Percentiles rank a stretch among this genome's conserved stretches.
These are phyloP conservation scores for Bos taurus DNA, from an alignment of 2,113 vertebrate genomes.

Conservation along the genomic window DNA sequence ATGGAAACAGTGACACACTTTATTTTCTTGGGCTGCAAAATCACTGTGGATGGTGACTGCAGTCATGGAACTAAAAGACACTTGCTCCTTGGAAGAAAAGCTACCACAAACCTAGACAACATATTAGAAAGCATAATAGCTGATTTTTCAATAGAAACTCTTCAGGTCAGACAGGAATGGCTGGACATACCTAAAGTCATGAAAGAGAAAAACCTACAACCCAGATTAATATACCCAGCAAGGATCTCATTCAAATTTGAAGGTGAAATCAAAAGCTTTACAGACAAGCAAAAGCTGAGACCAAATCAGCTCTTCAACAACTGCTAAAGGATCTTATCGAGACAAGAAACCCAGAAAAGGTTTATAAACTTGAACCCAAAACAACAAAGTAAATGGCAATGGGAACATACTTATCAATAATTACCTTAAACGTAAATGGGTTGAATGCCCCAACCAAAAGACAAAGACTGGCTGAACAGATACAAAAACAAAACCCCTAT, in stretches of 20 bases:
- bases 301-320: not conserved
- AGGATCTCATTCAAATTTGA: not conserved
- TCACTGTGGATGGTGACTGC: not conserved
- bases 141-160: not conserved
- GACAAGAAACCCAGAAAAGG: not conserved
- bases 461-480: not conserved
- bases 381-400: not conserved
- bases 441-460: not conserved
- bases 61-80: not conserved
- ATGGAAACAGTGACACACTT: not conserved
- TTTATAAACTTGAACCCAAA: not conserved
- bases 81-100: not conserved
- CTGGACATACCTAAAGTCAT: not conserved
- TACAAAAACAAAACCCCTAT: not conserved
- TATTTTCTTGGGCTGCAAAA: not conserved
- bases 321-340: not conserved
- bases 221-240: not conserved
- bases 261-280: not conserved
- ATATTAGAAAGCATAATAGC: not conserved
- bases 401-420: not conserved
- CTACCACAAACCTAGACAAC: not conserved
- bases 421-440: not conserved
- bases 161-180: not conserved
- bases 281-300: not conserved
- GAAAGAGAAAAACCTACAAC: not conserved